These are phyloP conservation scores for Bombus difficillimus DNA, from an alignment of 1,140 invertebrate species.

Conservation along the genomic window DNA sequence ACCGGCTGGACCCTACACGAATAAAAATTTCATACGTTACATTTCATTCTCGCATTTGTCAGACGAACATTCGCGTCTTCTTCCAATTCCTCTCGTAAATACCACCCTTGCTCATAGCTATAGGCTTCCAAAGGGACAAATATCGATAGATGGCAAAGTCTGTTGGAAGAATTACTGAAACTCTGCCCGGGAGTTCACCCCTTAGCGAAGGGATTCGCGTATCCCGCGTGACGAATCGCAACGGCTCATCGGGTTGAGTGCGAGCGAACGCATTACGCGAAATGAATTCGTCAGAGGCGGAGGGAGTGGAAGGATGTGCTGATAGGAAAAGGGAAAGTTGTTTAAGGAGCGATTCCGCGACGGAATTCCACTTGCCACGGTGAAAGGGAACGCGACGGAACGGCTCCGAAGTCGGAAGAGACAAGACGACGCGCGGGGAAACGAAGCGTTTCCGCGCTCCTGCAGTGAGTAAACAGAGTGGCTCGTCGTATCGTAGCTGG, in stretches of 20 bases:
- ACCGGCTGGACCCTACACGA: background rate
- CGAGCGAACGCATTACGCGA: background rate
- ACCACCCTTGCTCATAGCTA: background rate
- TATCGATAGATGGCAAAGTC: background rate
- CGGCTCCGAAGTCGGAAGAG: background rate
- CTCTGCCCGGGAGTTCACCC: background rate
- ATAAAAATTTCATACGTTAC: background rate
- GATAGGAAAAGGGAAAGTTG: background rate
- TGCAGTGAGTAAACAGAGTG: background rate
- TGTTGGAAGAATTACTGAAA: background rate
- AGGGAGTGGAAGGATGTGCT: no score
- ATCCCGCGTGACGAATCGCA: slow-evolving; percentile 8
- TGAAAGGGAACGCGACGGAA: slow-evolving; percentile 43
- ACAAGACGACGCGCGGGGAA: slow-evolving; percentile 21
- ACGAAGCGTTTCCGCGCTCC: background rate
- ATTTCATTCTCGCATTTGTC: slow-evolving; percentile 1
- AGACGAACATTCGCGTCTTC: background rate
- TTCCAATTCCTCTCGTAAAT: background rate
- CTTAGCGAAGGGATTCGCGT: background rate
- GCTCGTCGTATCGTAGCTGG: background rate
- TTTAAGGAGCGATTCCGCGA: no score
- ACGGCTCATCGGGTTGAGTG: background rate
- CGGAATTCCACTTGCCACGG: slow-evolving; percentile 43
- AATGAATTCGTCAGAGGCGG: background rate
- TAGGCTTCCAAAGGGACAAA: background rate